These are phyloP conservation scores for Rhodophaea formosa DNA, from an alignment of 2,888 invertebrate species.

Conservation along the genomic window DNA sequence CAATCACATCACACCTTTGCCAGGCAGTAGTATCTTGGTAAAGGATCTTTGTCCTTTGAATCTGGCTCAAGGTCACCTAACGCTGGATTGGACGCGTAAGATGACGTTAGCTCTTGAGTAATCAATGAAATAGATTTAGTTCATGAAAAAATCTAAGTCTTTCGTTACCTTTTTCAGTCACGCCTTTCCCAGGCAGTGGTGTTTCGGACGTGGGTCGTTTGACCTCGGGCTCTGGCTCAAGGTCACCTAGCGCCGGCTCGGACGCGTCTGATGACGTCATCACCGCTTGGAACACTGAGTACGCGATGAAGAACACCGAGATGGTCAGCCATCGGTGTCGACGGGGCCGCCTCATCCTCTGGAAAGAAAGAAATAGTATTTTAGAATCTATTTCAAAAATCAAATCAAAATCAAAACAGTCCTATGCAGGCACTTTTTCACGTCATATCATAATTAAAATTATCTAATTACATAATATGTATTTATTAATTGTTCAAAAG, in stretches of 20 bases:
- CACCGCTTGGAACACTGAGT: slow-evolving; percentile 82
- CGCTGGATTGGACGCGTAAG: too few species aligned
- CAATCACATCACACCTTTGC: too few species aligned
- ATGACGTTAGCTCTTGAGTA: too few species aligned
- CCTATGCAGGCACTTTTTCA: too few species aligned
- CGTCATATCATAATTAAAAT: too few species aligned
- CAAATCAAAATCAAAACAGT: neutral
- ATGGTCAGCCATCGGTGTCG: slow-evolving; percentile 85
- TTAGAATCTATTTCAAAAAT: neutral
- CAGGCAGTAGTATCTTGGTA: too few species aligned
- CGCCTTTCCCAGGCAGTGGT: neutral
- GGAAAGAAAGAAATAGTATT: slow-evolving; percentile 33
- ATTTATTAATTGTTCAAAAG: too few species aligned
- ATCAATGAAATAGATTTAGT: too few species aligned
- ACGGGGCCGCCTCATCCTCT: slow-evolving; percentile 83
- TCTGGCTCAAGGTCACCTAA: too few species aligned
- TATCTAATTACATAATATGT: too few species aligned
- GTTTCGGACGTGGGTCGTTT: neutral
- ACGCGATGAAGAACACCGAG: slow-evolving; percentile 84
- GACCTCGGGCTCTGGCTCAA: neutral
- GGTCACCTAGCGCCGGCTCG: slow-evolving; percentile 29
- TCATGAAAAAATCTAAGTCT: too few species aligned
- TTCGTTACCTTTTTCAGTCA: neutral
- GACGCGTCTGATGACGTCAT: slow-evolving; percentile 49
- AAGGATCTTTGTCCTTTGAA: too few species aligned